These are phyloP conservation scores for Pica pica DNA, from an alignment of 2,113 vertebrate species.

Conservation along the genomic window DNA sequence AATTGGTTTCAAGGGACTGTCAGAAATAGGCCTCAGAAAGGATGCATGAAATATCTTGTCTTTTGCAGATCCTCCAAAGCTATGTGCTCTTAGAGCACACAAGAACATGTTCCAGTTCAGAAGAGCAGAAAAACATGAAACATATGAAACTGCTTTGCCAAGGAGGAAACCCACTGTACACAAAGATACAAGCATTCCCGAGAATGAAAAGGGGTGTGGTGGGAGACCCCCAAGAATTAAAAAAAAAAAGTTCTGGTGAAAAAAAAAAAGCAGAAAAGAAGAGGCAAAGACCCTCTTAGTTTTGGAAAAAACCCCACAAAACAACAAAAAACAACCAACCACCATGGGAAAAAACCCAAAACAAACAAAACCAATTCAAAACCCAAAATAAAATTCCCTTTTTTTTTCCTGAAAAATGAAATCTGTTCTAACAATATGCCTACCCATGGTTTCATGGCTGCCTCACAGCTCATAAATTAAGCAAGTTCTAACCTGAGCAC, in stretches of 20 bases:
- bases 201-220: fast-evolving
- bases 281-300: background rate
- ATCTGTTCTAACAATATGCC: background rate
- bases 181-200: background rate
- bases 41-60: background rate
- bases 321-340: background rate
- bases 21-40: constrained; percentile 25
- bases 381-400: background rate
- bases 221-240: background rate
- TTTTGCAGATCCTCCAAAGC: constrained; percentile 23
- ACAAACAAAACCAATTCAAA: background rate
- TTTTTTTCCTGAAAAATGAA: background rate
- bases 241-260: background rate
- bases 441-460: background rate
- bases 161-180: background rate
- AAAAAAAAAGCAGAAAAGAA: background rate
- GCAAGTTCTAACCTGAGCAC: constrained; percentile 12
- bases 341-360: background rate
- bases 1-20: constrained; percentile 42
- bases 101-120: background rate
- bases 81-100: background rate
- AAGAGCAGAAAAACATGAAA: constrained; percentile 30
- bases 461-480: constrained; percentile 35
- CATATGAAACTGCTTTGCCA: background rate
- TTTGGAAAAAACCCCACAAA: background rate